Percentiles rank a stretch among this genome's conserved stretches.
phyloP scores from a whole-genome alignment of 2,888 invertebrate species.

The Onchidella celtica region DNA sequence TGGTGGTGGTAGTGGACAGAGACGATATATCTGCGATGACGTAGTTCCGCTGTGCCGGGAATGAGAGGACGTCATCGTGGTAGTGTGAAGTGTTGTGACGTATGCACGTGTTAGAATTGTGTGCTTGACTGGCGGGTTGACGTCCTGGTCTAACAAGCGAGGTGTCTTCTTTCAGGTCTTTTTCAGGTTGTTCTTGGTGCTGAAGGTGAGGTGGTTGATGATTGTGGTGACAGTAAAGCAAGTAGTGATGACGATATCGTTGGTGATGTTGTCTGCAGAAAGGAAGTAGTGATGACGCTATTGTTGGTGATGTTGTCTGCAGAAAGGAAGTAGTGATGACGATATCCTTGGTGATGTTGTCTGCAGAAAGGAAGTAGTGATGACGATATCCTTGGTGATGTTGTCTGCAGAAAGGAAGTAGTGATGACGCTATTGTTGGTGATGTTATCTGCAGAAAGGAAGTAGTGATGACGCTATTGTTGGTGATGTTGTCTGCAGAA shows the following conservation, averaged over 20 bases:
- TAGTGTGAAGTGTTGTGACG: no score
- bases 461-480: neutral
- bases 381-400: neutral
- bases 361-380: neutral
- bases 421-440: neutral
- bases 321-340: neutral
- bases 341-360: neutral
- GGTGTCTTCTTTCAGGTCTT: no score
- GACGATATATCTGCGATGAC: no score
- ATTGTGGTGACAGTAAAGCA: neutral
- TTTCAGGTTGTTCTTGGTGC: no score
- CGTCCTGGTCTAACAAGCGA: no score
- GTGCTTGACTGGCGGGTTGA: no score
- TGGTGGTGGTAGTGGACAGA: no score
- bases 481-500: neutral
- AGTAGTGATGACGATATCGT: neutral
- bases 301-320: neutral
- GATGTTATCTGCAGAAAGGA: neutral
- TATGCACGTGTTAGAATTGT: no score
- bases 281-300: neutral
- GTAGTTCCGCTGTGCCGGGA: no score
- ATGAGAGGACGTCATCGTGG: no score
- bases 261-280: neutral
- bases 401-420: neutral
- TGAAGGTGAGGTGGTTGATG: neutral